Evolutionary conservation across 2,888 invertebrate genomes (phyloP).

Genomic region (Pyrgus malvae): DNA sequence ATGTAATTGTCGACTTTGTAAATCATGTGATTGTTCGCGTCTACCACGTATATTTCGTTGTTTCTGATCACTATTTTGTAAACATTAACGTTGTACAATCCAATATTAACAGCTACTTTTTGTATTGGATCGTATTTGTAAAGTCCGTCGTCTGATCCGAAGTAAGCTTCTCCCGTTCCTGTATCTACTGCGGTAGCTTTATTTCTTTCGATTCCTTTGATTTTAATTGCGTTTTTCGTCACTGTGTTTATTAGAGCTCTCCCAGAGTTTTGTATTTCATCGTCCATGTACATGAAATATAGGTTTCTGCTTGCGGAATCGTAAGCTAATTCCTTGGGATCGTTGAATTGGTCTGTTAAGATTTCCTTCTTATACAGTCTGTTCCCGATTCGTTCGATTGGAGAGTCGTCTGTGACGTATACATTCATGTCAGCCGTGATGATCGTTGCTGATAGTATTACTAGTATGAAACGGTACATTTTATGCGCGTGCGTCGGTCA

Average conservation of each 20-base stretch:
- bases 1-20: slow-evolving; percentile 61
- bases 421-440: slow-evolving; percentile 52
- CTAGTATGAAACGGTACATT: slow-evolving; percentile 5
- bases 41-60: slow-evolving; percentile 64
- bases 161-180: slow-evolving; percentile 65
- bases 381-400: slow-evolving; percentile 58
- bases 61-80: slow-evolving; percentile 65
- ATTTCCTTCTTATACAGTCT: slow-evolving; percentile 63
- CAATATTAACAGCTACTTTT: slow-evolving; percentile 56
- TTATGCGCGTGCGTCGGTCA: slow-evolving; percentile 14
- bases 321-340: slow-evolving; percentile 64
- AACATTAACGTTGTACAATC: slow-evolving; percentile 66
- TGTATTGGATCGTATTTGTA: slow-evolving; percentile 61
- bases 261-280: slow-evolving; percentile 60
- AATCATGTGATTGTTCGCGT: slow-evolving; percentile 66
- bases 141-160: slow-evolving; percentile 67
- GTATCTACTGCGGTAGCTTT: slow-evolving; percentile 66
- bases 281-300: slow-evolving; percentile 74
- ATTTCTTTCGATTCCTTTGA: slow-evolving; percentile 60
- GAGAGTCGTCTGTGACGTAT: slow-evolving; percentile 49
- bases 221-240: slow-evolving; percentile 57
- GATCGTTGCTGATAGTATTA: slow-evolving; percentile 21
- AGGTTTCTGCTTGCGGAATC: slow-evolving; percentile 67
- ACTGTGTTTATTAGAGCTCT: slow-evolving; percentile 60
- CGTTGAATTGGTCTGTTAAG: slow-evolving; percentile 52